phyloP scores from a whole-genome alignment of 2,797 vertebrate genomes.

The Champsocephalus esox region DNA sequence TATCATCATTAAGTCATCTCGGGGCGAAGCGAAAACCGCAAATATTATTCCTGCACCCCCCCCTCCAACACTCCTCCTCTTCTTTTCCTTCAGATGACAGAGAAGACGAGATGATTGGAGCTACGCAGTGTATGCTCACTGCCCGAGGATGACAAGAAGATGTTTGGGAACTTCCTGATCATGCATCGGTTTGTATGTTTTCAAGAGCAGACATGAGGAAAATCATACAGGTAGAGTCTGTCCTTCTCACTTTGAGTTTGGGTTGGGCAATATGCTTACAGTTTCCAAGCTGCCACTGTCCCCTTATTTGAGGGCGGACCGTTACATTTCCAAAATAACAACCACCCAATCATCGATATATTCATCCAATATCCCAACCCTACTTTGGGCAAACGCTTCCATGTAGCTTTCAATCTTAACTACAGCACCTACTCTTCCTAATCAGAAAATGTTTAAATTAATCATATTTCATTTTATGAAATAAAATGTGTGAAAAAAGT shows the following conservation, averaged over 20 bases:
- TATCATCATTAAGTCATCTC: slow-evolving; percentile 85
- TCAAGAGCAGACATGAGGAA: slow-evolving; percentile 1
- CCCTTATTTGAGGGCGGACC: too few species aligned
- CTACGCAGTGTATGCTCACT: slow-evolving; percentile 67
- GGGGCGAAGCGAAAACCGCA: slow-evolving; percentile 77
- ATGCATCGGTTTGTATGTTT: slow-evolving; percentile 24
- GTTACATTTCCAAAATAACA: too few species aligned
- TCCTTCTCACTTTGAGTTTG: background rate
- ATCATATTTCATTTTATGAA: background rate
- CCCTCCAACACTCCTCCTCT: slow-evolving; percentile 34
- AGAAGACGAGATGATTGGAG: slow-evolving; percentile 75
- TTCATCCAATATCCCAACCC: too few species aligned
- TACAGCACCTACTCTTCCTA: background rate
- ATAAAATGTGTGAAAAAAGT: background rate
- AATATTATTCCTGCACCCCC: slow-evolving; percentile 81
- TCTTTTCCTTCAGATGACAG: slow-evolving; percentile 66
- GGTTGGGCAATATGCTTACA: too few species aligned
- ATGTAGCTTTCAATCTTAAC: background rate
- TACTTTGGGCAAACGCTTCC: too few species aligned
- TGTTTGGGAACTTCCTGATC: slow-evolving; percentile 53
- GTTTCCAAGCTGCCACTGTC: too few species aligned
- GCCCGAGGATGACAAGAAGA: slow-evolving; percentile 61
- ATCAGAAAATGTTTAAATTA: background rate
- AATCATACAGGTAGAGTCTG: slow-evolving; percentile 5
- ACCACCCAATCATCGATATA: too few species aligned